A percentile compares a stretch with the other conserved stretches of the same genome.
phyloP scores from a whole-genome alignment of 1,140 invertebrate genomes.

The Pseudachorutes palmiensis region DNA sequence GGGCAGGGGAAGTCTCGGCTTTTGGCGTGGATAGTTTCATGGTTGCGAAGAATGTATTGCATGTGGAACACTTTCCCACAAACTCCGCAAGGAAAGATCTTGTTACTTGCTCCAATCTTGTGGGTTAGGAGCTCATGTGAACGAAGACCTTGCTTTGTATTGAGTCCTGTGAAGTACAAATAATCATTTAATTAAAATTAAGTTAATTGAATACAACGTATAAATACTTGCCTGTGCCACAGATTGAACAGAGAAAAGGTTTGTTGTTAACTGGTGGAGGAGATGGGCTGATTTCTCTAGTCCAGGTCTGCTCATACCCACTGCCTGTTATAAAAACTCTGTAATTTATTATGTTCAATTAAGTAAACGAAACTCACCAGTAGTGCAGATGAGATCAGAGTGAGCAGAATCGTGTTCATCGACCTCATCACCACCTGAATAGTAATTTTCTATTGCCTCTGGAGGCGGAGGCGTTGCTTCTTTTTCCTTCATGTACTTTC shows the following conservation, averaged over 20 bases:
- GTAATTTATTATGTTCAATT: too few species aligned
- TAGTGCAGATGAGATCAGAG: too few species aligned
- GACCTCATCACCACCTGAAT: too few species aligned
- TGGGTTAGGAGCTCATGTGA: neutral
- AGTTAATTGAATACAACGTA: neutral
- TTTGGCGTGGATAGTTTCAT: neutral
- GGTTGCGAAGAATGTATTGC: neutral
- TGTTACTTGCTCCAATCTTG: neutral
- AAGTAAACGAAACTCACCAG: too few species aligned
- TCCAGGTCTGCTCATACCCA: too few species aligned
- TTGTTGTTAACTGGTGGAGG: neutral
- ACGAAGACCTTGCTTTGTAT: neutral
- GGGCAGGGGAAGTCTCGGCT: neutral
- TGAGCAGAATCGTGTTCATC: too few species aligned
- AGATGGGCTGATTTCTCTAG: neutral
- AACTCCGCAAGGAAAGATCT: neutral
- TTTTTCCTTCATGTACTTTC: too few species aligned
- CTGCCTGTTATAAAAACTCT: too few species aligned
- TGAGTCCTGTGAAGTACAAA: neutral
- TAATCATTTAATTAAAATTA: neutral
- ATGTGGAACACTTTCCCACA: neutral
- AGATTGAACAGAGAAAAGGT: neutral
- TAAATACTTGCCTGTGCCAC: neutral
- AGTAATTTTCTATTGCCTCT: too few species aligned
- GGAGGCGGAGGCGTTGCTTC: too few species aligned